phyloP scores from a whole-genome alignment of 2,888 invertebrate genomes.

The Watsonalla binaria region DNA sequence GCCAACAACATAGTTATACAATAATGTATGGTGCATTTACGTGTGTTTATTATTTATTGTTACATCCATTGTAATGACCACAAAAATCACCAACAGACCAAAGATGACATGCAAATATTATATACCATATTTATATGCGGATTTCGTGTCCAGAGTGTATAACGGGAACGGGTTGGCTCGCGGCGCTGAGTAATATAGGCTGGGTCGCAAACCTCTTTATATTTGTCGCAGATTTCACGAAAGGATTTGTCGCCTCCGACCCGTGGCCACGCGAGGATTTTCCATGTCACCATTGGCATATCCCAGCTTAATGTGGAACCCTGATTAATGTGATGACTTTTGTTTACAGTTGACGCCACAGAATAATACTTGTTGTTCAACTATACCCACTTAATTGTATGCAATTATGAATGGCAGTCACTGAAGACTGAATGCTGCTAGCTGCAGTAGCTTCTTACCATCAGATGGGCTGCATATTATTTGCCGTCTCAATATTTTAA shows the following conservation, averaged over 20 bases:
- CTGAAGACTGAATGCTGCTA: too few species aligned
- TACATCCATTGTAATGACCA: too few species aligned
- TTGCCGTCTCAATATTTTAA: too few species aligned
- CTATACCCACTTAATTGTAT: slow-evolving; percentile 7
- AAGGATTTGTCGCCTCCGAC: slow-evolving; percentile 61
- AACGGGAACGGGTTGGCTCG: neutral
- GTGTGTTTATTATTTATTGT: too few species aligned
- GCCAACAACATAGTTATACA: too few species aligned
- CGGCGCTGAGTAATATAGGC: slow-evolving; percentile 19
- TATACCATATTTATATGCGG: neutral
- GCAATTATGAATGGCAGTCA: neutral
- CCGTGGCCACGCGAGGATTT: slow-evolving; percentile 60
- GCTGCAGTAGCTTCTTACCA: too few species aligned
- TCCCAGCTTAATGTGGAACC: slow-evolving; percentile 68
- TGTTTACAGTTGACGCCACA: slow-evolving; percentile 23
- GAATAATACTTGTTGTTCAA: slow-evolving; percentile 24
- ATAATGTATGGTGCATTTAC: too few species aligned
- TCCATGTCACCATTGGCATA: slow-evolving; percentile 67
- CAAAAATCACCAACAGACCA: neutral
- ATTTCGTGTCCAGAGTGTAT: neutral
- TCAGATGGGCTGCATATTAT: too few species aligned
- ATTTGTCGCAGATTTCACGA: slow-evolving; percentile 59
- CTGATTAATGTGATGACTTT: slow-evolving; percentile 71
- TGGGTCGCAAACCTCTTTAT: slow-evolving; percentile 39
- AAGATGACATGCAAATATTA: neutral